These are phyloP conservation scores for Kradibia gibbosae DNA, from an alignment of 1,140 invertebrate genomes.

Conservation along the genomic window DNA sequence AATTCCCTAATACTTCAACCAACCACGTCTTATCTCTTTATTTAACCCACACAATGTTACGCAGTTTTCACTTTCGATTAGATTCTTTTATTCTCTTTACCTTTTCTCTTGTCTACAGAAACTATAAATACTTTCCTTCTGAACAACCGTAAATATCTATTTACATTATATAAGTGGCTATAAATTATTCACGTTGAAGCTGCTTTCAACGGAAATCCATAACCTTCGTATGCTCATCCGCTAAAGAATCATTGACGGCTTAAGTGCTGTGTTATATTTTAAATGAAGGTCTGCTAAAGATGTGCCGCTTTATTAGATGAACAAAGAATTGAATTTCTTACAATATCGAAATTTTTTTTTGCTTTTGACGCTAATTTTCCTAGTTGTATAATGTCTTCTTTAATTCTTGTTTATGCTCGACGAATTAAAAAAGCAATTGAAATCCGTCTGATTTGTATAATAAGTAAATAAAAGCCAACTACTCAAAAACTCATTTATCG, in stretches of 20 bases:
- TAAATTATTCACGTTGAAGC: conserved; percentile 10
- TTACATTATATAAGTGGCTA: neutral
- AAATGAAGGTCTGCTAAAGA: neutral
- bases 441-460: no score
- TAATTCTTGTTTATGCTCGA: no score
- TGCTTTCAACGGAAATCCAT: neutral
- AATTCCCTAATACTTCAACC: conserved; percentile 54
- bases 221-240: conserved; percentile 3
- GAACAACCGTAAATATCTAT: neutral
- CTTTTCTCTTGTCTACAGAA: conserved; percentile 1
- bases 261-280: conserved; percentile 23
- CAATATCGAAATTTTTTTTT: neutral
- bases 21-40: conserved; percentile 54
- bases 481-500: no score
- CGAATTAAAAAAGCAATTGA: no score
- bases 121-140: neutral
- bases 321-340: neutral
- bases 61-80: neutral
- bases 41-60: conserved; percentile 43
- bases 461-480: no score
- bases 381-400: no score
- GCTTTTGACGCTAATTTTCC: no score
- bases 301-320: conserved; percentile 15
- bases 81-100: neutral
- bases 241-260: conserved; percentile 33